Conservation (phyloP, 2,888 invertebrate species). For the Podotricha telesiphe region DNA sequence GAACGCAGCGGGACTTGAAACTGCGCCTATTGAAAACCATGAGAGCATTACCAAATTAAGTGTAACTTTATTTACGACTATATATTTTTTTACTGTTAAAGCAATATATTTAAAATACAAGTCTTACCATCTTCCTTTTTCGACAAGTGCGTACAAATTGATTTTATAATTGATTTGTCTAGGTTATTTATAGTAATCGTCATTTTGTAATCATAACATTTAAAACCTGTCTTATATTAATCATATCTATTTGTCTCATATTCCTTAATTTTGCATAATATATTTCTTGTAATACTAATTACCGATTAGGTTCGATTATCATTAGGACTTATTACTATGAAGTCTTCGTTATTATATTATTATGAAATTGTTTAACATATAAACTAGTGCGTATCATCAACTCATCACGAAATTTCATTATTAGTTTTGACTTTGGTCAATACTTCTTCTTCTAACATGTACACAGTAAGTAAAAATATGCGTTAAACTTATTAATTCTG, state of each 20-base stretch:
- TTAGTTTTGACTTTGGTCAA: no score
- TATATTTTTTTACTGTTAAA: no score
- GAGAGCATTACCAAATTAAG: no score
- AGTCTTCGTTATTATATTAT: neutral
- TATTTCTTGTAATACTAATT: constrained; percentile 4
- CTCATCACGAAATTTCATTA: no score
- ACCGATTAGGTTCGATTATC: neutral
- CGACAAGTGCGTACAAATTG: neutral
- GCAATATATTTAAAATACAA: neutral
- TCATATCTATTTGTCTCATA: neutral
- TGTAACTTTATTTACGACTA: neutral
- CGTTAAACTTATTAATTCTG: neutral
- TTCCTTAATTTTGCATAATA: neutral
- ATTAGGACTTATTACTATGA: neutral
- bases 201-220: neutral
- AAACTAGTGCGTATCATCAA: neutral
- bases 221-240: constrained; percentile 7
- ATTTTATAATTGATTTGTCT: neutral
- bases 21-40: no score
- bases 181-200: constrained; percentile 13
- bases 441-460: neutral
- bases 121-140: constrained; percentile 31
- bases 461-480: neutral
- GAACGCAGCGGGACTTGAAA: no score
- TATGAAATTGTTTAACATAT: neutral